phyloP scores from a whole-genome alignment of 1,140 invertebrate genomes.

The Euura lappo region DNA sequence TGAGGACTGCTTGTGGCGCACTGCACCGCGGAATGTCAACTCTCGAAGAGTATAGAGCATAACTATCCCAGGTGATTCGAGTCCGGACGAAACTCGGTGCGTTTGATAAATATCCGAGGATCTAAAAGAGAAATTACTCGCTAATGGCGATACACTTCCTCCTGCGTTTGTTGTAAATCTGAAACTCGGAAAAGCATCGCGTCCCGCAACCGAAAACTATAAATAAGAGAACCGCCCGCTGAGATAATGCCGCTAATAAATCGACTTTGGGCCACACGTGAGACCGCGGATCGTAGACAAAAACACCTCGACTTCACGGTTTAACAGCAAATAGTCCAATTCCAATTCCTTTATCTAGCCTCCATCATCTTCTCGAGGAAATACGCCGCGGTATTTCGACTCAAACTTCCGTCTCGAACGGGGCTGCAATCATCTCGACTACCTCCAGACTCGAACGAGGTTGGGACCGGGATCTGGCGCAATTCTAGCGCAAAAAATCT shows the following conservation, averaged over 20 bases:
- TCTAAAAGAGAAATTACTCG: slow-evolving; percentile 7
- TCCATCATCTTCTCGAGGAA: too few relatives aligned
- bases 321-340: neutral
- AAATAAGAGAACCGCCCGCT: slow-evolving; percentile 23
- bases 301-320: neutral
- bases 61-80: neutral
- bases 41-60: neutral
- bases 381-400: too few relatives aligned
- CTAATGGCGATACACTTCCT: neutral
- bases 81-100: neutral
- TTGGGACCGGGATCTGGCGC: neutral
- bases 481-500: slow-evolving; percentile 9
- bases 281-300: slow-evolving; percentile 9
- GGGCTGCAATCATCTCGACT: neutral
- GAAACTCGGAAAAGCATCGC: neutral
- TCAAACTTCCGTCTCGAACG: neutral
- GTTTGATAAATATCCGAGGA: neutral
- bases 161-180: neutral
- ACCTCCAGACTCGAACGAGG: too few relatives aligned
- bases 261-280: slow-evolving; percentile 6
- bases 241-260: slow-evolving; percentile 28
- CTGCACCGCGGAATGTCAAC: neutral
- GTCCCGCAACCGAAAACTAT: neutral
- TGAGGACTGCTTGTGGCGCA: neutral
- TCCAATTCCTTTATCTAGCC: neutral